phyloP scores from a whole-genome alignment of 2,113 vertebrate genomes.

The Phyllostomus hastatus region DNA sequence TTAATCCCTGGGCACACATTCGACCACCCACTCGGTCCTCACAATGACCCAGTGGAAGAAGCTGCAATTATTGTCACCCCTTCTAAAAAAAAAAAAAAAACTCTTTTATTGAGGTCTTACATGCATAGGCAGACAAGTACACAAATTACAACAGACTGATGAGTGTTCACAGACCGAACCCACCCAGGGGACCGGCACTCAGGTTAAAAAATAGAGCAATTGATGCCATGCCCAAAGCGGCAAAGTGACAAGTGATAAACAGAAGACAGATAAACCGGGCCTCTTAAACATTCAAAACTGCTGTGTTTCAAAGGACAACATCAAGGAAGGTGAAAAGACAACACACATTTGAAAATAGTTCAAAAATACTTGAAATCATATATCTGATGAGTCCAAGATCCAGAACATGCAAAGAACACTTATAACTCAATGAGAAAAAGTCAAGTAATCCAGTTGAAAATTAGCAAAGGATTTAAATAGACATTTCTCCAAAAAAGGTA shows the following conservation, averaged over 20 bases:
- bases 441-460: too few relatives aligned
- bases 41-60: neutral
- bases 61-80: neutral
- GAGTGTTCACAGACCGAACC: neutral
- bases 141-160: neutral
- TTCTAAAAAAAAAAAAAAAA: neutral
- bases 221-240: neutral
- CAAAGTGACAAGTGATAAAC: neutral
- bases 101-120: neutral
- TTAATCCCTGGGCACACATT: fast-evolving
- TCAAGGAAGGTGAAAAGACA: neutral
- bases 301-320: neutral
- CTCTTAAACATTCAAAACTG: neutral
- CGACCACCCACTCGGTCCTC: neutral
- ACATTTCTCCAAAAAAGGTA: neutral
- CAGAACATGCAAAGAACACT: too few relatives aligned
- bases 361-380: neutral
- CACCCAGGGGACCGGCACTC: too few relatives aligned
- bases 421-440: too few relatives aligned
- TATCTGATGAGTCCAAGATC: neutral
- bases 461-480: too few relatives aligned
- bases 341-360: neutral
- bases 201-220: neutral
- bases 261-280: neutral
- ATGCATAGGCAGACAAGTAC: neutral